phyloP scores from a whole-genome alignment of 2,113 vertebrate genomes.

The Petrocephalus zakoni region DNA sequence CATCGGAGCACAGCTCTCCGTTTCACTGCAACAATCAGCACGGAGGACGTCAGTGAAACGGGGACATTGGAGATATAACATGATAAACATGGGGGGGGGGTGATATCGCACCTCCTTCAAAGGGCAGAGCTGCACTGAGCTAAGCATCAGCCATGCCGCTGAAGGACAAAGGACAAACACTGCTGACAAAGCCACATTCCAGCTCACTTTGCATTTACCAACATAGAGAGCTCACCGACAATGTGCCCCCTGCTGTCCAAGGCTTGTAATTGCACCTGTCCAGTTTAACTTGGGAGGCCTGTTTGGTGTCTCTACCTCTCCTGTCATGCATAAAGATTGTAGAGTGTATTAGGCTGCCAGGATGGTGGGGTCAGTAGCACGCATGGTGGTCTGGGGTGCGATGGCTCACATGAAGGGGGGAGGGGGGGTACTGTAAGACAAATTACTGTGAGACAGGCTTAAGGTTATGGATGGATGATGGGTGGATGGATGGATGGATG shows the following conservation, averaged over 20 bases:
- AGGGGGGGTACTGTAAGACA: not conserved
- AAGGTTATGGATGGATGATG: not conserved
- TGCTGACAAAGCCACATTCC: not conserved
- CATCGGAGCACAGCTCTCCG: not conserved
- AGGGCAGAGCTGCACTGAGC: not conserved
- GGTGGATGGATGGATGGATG: not conserved
- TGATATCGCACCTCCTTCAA: not conserved
- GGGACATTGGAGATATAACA: not conserved
- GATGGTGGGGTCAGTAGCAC: not conserved
- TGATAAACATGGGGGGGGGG: not conserved
- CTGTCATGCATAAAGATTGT: not conserved
- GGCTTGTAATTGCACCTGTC: not conserved
- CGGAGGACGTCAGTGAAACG: not conserved
- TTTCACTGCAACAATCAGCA: not conserved
- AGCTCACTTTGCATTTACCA: not conserved
- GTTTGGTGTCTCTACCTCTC: not conserved
- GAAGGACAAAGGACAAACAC: not conserved
- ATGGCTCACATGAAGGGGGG: not conserved
- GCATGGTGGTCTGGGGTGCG: not conserved
- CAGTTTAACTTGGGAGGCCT: not conserved
- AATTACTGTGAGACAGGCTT: not conserved
- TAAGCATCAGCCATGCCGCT: not conserved
- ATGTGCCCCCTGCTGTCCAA: not conserved
- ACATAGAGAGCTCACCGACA: not conserved
- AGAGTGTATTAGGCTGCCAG: not conserved